phyloP scores from a whole-genome alignment of 2,797 vertebrate genomes.

The Chaunax sp. region DNA sequence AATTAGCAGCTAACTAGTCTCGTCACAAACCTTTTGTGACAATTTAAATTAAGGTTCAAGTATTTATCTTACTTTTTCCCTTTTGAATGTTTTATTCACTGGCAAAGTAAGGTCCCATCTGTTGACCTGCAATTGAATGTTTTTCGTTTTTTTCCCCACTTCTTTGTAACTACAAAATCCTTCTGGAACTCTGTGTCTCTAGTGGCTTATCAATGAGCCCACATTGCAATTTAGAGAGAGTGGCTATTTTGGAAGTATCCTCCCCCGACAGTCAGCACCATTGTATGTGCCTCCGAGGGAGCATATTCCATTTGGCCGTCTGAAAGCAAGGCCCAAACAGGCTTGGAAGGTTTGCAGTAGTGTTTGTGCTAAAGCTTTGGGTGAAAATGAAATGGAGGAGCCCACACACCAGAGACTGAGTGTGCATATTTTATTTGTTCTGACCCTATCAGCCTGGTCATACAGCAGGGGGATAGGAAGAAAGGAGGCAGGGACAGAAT shows the following conservation, averaged over 20 bases:
- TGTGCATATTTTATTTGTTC: conserved; percentile 76
- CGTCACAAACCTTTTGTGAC: no score
- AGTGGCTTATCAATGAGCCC: conserved; percentile 72
- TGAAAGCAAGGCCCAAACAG: conserved; percentile 59
- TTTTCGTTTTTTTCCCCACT: background rate
- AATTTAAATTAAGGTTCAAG: conserved; percentile 27
- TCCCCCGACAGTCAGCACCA: conserved; percentile 45
- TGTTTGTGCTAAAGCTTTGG: conserved; percentile 60
- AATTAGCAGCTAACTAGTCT: no score
- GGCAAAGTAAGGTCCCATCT: no score
- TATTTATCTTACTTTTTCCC: conserved; percentile 14
- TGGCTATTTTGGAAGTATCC: conserved; percentile 57
- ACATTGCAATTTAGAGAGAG: conserved; percentile 71
- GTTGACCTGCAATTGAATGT: conserved; percentile 16
- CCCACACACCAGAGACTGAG: conserved; percentile 60
- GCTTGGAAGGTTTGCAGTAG: conserved; percentile 57
- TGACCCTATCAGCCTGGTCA: conserved; percentile 63
- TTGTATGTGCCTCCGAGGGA: conserved; percentile 58
- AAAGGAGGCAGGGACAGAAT: background rate
- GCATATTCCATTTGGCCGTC: conserved; percentile 55
- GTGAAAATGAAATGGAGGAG: conserved; percentile 72
- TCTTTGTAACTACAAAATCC: conserved; percentile 33
- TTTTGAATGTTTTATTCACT: no score
- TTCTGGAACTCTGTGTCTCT: conserved; percentile 44
- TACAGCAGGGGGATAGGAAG: conserved; percentile 48